These are phyloP conservation scores for Microplitis mediator DNA, from an alignment of 1,140 invertebrate genomes.

Conservation along the genomic window DNA sequence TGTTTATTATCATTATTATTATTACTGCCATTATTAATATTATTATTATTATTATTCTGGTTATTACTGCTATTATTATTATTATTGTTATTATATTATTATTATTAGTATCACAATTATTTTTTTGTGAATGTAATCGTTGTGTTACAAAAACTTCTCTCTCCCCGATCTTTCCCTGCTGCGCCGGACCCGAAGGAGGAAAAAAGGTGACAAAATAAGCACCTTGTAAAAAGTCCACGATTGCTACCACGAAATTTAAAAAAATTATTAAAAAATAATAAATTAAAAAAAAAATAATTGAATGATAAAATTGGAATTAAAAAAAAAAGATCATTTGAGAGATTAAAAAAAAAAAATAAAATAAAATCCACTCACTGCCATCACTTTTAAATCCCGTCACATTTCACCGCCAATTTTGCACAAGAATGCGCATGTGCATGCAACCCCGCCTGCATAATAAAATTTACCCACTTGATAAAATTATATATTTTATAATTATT, in stretches of 20 bases:
- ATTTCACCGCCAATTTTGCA: slow-evolving; percentile 54
- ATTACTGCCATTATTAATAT: slow-evolving; percentile 48
- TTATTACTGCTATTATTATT: slow-evolving; percentile 36
- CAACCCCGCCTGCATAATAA: slow-evolving; percentile 44
- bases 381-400: slow-evolving; percentile 33
- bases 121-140: slow-evolving; percentile 64
- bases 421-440: slow-evolving; percentile 60
- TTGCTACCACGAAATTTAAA: slow-evolving; percentile 51
- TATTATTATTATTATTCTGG: slow-evolving; percentile 39
- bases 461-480: too few species aligned
- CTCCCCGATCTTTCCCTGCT: slow-evolving; percentile 68
- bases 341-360: slow-evolving; percentile 13
- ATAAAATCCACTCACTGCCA: slow-evolving; percentile 49
- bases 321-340: slow-evolving; percentile 22
- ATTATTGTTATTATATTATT: slow-evolving; percentile 53
- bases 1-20: slow-evolving; percentile 40
- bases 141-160: slow-evolving; percentile 64
- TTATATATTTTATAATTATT: slow-evolving; percentile 29
- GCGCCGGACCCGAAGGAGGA: slow-evolving; percentile 69
- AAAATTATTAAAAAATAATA: slow-evolving; percentile 32
- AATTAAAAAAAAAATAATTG: slow-evolving; percentile 36
- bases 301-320: slow-evolving; percentile 25
- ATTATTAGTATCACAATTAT: slow-evolving; percentile 52
- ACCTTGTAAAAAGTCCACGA: slow-evolving; percentile 59
- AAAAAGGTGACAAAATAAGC: slow-evolving; percentile 73